Conservation (phyloP, 2,113 vertebrate species). For the Xenopus laevis region DNA sequence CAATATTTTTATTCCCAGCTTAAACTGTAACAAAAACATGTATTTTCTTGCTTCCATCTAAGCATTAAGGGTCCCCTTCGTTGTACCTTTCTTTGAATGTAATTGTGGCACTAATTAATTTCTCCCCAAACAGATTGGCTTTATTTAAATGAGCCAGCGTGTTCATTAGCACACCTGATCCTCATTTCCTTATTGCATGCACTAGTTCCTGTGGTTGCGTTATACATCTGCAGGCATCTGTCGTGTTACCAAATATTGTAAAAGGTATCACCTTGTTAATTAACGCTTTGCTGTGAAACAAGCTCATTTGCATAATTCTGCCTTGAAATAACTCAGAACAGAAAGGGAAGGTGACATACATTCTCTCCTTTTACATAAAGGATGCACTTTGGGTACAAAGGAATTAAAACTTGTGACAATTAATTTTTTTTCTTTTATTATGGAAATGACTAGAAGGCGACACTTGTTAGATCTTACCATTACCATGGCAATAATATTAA, state of each 20-base stretch:
- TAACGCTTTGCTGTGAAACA: constrained; percentile 61
- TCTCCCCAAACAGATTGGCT: constrained; percentile 52
- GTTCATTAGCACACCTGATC: constrained; percentile 72
- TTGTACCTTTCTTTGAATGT: constrained; percentile 8
- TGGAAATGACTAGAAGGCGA: not conserved
- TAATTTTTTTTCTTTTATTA: not conserved
- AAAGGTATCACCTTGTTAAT: constrained; percentile 76
- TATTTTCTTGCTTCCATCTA: constrained; percentile 22
- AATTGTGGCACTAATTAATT: constrained; percentile 57
- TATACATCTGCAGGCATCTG: constrained; percentile 51
- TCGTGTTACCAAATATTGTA: constrained; percentile 72
- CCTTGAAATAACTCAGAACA: constrained; percentile 42
- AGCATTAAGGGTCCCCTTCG: constrained; percentile 22
- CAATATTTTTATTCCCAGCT: constrained; percentile 26
- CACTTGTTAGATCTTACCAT: not conserved
- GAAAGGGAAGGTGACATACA: constrained; percentile 34
- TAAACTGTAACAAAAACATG: constrained; percentile 33
- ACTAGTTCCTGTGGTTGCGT: constrained; percentile 55
- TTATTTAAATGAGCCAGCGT: constrained; percentile 64
- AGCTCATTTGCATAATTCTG: constrained; percentile 63
- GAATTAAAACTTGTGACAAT: not conserved
- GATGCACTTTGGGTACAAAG: constrained; percentile 27
- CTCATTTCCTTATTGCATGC: constrained; percentile 66
- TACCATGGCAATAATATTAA: not conserved
- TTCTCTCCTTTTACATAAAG: constrained; percentile 25